Evolutionary conservation across 2,113 vertebrate species (phyloP).

Genomic region (Eleginops maclovinus): DNA sequence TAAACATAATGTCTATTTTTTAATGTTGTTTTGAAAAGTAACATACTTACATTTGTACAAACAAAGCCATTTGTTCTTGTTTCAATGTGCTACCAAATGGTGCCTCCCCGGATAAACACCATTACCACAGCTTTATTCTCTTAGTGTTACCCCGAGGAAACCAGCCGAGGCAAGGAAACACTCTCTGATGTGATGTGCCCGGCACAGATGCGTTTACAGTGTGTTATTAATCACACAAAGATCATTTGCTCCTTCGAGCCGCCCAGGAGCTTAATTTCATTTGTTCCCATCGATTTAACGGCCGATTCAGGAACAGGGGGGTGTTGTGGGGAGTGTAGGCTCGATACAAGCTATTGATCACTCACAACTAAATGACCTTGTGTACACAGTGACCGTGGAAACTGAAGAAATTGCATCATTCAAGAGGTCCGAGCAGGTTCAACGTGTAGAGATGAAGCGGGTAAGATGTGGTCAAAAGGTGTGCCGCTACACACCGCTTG

Average conservation of each 20-base stretch:
- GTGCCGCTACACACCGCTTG: conserved; percentile 1
- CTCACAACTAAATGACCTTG: conserved; percentile 80
- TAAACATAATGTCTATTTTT: not conserved
- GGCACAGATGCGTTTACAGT: conserved; percentile 72
- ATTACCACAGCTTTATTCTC: conserved; percentile 67
- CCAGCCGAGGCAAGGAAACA: conserved; percentile 60
- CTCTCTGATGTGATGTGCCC: conserved; percentile 64
- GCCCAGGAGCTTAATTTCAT: conserved; percentile 82
- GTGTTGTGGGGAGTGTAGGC: conserved; percentile 51
- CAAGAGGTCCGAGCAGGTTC: conserved; percentile 40
- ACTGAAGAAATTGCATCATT: conserved; percentile 54
- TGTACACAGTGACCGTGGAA: conserved; percentile 67
- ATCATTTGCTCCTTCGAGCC: conserved; percentile 76
- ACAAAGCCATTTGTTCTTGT: conserved; percentile 71
- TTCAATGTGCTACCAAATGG: conserved; percentile 45
- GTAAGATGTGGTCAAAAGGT: conserved; percentile 13
- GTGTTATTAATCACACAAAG: conserved; percentile 81
- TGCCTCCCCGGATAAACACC: conserved; percentile 62
- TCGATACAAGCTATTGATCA: conserved; percentile 81
- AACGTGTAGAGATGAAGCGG: not conserved
- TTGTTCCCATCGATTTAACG: conserved; percentile 82
- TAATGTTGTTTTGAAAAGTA: conserved; percentile 25
- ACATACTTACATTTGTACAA: conserved; percentile 54
- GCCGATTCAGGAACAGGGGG: conserved; percentile 76
- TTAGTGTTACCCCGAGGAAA: conserved; percentile 61